Evolutionary conservation across 2,797 vertebrate genomes (phyloP), one percentile per base, ranked within the genome.

Genomic region (Acanthis flammea): DNA sequence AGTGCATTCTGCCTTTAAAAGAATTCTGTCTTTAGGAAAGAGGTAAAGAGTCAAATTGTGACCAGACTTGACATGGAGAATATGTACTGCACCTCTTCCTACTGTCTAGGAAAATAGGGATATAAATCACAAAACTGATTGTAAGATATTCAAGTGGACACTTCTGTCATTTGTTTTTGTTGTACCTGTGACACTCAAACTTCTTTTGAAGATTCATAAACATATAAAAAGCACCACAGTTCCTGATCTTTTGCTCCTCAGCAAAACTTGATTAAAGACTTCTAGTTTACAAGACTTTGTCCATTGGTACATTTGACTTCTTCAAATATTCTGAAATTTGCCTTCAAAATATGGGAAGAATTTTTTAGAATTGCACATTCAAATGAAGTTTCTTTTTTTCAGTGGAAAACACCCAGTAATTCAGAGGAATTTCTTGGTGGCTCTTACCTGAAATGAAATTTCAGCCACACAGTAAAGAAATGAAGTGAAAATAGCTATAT

Each of bases 121-220:
- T 63, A 33, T 28, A 41, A 72, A 53, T 21, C 37, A 30, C 33
- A 47, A 72, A 77, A 63, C 3, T 48, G n/a, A 33, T 33, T 1
- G 0, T 12, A 54, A 84, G 35, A 50, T 61, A 48, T 45, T 41
- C 51, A 81, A 54, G 12, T 14, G 48, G 30, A n/a, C 4, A 37
- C 14, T 51, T 61, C 23, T 41, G 57, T 53, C 31, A 41, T 58
- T 79, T 70, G 2, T 25, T 60, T 57, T 48, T 68, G 10, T 50
- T 50, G 63, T 35, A 50, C n/a, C 23, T 66, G 24, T 62, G 60
- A 14, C 14, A 31, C 14, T 51, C 2, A 12, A 62, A 37, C 10
- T 27, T 87, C 18, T 55, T 61, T 51, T 68, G 30, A 45, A 27
- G 39, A 66, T 12, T 67, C 2, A 0, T 0, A 0, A 57, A 57